Conservation (phyloP, 2,888 invertebrate genomes). For the Drosophila subsilvestris region DNA sequence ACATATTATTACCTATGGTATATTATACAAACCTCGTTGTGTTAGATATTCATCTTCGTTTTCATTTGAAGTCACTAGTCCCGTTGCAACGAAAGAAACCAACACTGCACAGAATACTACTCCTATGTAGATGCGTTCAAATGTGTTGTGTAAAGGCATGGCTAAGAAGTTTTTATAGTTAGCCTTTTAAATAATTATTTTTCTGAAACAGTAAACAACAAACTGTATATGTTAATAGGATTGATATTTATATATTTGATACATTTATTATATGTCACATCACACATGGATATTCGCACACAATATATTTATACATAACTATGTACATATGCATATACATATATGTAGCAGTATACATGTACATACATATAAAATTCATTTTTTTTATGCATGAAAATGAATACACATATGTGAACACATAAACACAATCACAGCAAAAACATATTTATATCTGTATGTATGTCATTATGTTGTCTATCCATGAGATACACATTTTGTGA, state of each 20-base stretch:
- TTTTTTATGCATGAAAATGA: neutral
- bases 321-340: neutral
- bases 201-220: neutral
- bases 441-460: neutral
- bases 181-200: neutral
- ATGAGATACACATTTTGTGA: slow-evolving; percentile 47
- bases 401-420: slow-evolving; percentile 11
- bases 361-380: too few relatives aligned
- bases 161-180: neutral
- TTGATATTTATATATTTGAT: too few relatives aligned
- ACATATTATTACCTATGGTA: neutral
- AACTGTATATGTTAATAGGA: neutral
- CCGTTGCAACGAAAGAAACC: slow-evolving; percentile 25
- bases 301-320: neutral
- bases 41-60: slow-evolving; percentile 82
- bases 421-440: slow-evolving; percentile 1
- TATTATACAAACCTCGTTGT: slow-evolving; percentile 76
- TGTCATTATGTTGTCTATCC: neutral
- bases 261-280: too few relatives aligned
- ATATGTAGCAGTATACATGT: neutral
- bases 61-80: slow-evolving; percentile 72
- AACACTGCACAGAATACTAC: slow-evolving; percentile 27
- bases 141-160: slow-evolving; percentile 18
- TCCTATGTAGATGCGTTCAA: slow-evolving; percentile 22
- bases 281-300: neutral